These are phyloP conservation scores for Ciconia nigra DNA, from an alignment of 2,797 vertebrate species.

Conservation along the genomic window DNA sequence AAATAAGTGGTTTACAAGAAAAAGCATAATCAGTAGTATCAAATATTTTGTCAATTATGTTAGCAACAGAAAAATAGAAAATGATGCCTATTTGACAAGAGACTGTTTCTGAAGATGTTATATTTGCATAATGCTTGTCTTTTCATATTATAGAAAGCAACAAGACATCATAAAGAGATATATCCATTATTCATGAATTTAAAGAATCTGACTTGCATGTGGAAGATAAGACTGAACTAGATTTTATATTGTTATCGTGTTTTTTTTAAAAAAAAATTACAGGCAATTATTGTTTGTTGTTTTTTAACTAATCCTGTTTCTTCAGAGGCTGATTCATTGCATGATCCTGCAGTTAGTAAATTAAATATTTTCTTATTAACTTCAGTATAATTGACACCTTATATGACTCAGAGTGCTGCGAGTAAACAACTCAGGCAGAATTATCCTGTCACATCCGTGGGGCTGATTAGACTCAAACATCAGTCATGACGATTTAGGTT, in stretches of 20 bases:
- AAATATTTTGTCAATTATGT: slow-evolving; percentile 73
- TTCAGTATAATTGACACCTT: neutral
- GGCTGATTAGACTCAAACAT: neutral
- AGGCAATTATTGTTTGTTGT: neutral
- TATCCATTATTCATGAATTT: slow-evolving; percentile 72
- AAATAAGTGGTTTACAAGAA: slow-evolving; percentile 67
- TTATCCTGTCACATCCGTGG: neutral
- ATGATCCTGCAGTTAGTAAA: neutral
- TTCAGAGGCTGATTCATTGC: neutral
- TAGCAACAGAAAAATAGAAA: slow-evolving; percentile 68
- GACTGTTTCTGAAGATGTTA: slow-evolving; percentile 40
- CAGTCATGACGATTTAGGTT: neutral
- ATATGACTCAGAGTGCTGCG: slow-evolving; percentile 1
- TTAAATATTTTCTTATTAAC: slow-evolving; percentile 11
- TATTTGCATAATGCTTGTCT: slow-evolving; percentile 45
- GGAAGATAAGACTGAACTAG: neutral
- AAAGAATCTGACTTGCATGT: slow-evolving; percentile 42
- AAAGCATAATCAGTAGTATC: slow-evolving; percentile 65
- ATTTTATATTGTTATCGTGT: neutral
- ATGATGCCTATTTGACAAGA: slow-evolving; percentile 54
- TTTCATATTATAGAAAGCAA: slow-evolving; percentile 36
- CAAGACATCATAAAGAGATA: slow-evolving; percentile 35
- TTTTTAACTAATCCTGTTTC: slow-evolving; percentile 23
- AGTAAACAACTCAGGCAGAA: neutral
- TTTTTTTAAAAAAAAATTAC: neutral